phyloP scores from a whole-genome alignment of 2,113 vertebrate species.

The Lepisosteus osseus region DNA sequence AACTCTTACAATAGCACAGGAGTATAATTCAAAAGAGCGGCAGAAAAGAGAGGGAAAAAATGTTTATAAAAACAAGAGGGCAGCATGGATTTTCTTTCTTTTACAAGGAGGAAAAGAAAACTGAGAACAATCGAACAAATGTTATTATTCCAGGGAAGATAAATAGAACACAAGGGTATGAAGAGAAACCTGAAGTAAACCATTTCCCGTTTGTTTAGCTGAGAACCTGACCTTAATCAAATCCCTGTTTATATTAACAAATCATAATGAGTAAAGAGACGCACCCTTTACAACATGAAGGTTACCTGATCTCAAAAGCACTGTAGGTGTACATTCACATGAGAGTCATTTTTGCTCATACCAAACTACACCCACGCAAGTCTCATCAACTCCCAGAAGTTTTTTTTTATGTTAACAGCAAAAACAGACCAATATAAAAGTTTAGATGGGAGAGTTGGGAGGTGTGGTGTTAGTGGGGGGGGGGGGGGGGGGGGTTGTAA shows the following conservation, averaged over 20 bases:
- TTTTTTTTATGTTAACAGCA: constrained; percentile 11
- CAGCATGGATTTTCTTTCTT: neutral
- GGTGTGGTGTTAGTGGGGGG: neutral
- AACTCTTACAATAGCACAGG: too few species aligned
- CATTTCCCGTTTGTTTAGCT: constrained; percentile 16
- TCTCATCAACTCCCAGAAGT: constrained; percentile 56
- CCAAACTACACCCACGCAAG: constrained; percentile 71
- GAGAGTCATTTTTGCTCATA: constrained; percentile 64
- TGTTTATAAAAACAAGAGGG: too few species aligned
- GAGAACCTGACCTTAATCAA: constrained; percentile 33
- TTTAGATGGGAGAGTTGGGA: too few species aligned
- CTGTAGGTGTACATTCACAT: constrained; percentile 63
- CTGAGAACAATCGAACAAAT: neutral
- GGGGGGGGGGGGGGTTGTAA: neutral
- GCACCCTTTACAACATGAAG: constrained; percentile 31
- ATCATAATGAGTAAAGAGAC: constrained; percentile 29
- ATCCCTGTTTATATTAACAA: constrained; percentile 29
- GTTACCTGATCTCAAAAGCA: constrained; percentile 40
- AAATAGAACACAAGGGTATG: neutral
- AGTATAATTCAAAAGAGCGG: too few species aligned
- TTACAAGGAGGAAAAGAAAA: neutral
- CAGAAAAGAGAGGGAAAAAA: too few species aligned
- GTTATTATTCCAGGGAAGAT: constrained; percentile 2
- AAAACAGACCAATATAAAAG: neutral
- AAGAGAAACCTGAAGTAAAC: too few species aligned